Evolutionary conservation across 2,797 vertebrate genomes (phyloP).

Genomic region (Coregonus sp.): DNA sequence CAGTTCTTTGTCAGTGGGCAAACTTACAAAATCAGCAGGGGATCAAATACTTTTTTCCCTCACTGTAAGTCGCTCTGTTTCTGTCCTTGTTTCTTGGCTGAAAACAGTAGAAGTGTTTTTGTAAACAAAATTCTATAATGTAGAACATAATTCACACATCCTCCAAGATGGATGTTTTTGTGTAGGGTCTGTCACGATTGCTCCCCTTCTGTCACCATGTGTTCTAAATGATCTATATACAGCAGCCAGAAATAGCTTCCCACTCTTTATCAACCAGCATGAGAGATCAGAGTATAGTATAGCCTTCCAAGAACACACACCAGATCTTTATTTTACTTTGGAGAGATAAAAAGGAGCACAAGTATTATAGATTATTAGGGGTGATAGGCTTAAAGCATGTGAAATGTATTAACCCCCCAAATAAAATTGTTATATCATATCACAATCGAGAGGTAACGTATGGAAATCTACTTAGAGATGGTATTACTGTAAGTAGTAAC

Average conservation of each 20-base stretch:
- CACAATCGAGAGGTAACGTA: background rate
- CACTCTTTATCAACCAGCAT: background rate
- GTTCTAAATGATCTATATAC: slow-evolving; percentile 37
- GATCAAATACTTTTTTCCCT: no score
- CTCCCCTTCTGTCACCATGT: slow-evolving; percentile 20
- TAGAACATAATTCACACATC: slow-evolving; percentile 19
- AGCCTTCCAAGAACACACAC: background rate
- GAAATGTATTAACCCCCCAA: no score
- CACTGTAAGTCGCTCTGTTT: background rate
- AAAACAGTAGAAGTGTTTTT: slow-evolving; percentile 7
- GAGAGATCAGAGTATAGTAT: background rate
- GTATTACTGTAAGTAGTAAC: background rate
- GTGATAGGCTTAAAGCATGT: no score
- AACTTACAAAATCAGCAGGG: no score
- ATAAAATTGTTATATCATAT: no score
- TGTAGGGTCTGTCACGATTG: slow-evolving; percentile 7
- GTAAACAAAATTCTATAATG: slow-evolving; percentile 25
- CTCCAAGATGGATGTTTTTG: slow-evolving; percentile 15
- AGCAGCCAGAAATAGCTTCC: slow-evolving; percentile 27
- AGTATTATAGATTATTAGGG: no score
- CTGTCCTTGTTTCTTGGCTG: background rate
- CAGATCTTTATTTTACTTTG: background rate
- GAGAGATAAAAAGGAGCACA: no score
- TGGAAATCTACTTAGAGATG: background rate
- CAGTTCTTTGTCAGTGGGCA: no score